Conservation (phyloP, 30 jellyfish, hydroid and myxozoan species). For the Sanderia malayensis region DNA sequence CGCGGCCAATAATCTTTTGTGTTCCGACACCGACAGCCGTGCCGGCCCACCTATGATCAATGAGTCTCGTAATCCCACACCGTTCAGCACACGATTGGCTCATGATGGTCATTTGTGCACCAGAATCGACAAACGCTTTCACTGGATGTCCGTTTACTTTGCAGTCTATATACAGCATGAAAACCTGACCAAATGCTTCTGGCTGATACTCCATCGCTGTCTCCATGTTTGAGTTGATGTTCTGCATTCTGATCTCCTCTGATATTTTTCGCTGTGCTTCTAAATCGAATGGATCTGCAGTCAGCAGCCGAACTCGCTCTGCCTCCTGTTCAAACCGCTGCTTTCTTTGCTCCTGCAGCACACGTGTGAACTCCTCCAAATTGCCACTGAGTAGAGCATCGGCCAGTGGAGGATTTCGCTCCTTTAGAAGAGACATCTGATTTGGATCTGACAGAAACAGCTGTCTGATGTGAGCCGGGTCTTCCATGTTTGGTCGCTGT, state of each 20-base stretch:
- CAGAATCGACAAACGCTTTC: slow-evolving; percentile 98
- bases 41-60: slow-evolving; percentile 97
- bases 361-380: slow-evolving; percentile 69
- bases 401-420: slow-evolving; percentile 96
- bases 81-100: slow-evolving; percentile 96
- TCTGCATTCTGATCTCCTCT: slow-evolving; percentile 97
- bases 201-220: slow-evolving; percentile 99
- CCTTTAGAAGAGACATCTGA: slow-evolving; percentile 84
- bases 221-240: slow-evolving; percentile 92
- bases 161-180: slow-evolving; percentile 93
- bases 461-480: slow-evolving; percentile 85
- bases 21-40: slow-evolving; percentile 98
- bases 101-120: slow-evolving; percentile 99
- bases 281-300: slow-evolving; percentile 96
- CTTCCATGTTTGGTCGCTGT: slow-evolving; percentile 51
- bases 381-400: slow-evolving; percentile 79
- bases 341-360: slow-evolving; percentile 77
- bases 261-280: slow-evolving; percentile 89
- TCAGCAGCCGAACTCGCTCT: slow-evolving; percentile 74
- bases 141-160: slow-evolving; percentile 97
- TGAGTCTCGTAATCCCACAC: slow-evolving; percentile 81
- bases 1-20: slow-evolving; percentile 92
- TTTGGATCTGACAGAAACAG: slow-evolving; percentile 84
- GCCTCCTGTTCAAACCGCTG: slow-evolving; percentile 82
- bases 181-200: slow-evolving; percentile 97